Conservation (phyloP, 2,888 invertebrate species). For the Aspidiotus destructor region DNA sequence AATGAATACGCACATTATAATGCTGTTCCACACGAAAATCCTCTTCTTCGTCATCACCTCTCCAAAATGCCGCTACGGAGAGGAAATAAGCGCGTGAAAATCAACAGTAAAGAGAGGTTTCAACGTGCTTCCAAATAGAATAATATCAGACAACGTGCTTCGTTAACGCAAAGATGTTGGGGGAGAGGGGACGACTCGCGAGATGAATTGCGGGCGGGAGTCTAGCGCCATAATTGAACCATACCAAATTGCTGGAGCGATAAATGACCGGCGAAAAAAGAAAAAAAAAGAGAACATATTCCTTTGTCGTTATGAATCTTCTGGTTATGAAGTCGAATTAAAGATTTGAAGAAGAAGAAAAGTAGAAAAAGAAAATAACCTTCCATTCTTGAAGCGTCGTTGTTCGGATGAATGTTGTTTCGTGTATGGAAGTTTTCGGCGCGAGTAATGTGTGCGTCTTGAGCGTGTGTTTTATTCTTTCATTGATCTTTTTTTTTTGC, state of each 20-base stretch:
- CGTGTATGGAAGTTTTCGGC: slow-evolving; percentile 13
- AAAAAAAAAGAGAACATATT: slow-evolving; percentile 14
- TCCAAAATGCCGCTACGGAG: too few species aligned
- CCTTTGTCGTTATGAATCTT: slow-evolving; percentile 32
- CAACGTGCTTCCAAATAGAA: not conserved
- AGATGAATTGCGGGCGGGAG: slow-evolving; percentile 23
- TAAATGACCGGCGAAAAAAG: slow-evolving; percentile 31
- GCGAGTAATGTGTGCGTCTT: slow-evolving; percentile 5
- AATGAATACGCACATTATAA: too few species aligned
- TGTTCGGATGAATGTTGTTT: not conserved
- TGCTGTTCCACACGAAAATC: too few species aligned
- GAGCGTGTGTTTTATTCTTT: not conserved
- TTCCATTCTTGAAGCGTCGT: slow-evolving; percentile 12
- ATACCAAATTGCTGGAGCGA: slow-evolving; percentile 33
- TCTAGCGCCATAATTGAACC: slow-evolving; percentile 32
- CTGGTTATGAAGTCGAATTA: slow-evolving; percentile 26
- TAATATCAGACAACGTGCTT: not conserved
- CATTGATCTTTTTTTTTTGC: not conserved
- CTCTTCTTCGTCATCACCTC: too few species aligned
- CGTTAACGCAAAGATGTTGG: slow-evolving; percentile 8
- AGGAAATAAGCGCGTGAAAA: too few species aligned
- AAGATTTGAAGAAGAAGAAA: slow-evolving; percentile 20
- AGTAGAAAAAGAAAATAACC: slow-evolving; percentile 23
- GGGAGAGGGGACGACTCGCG: slow-evolving; percentile 4
- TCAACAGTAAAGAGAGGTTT: too few species aligned